Evolutionary conservation across 2,113 vertebrate species (phyloP).

Genomic region (Tapirus terrestris): DNA sequence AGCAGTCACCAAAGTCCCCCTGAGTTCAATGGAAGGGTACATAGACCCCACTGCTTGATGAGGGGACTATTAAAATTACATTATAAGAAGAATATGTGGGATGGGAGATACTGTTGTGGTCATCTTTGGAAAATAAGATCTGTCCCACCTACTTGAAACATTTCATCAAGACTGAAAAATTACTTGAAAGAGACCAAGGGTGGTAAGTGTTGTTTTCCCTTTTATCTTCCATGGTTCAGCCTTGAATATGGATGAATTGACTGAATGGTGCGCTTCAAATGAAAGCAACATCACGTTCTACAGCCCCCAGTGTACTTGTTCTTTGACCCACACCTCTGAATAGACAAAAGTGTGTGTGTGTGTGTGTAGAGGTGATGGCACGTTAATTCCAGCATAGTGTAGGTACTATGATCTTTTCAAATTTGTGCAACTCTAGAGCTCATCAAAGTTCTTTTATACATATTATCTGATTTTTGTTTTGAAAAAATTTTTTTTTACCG

Average conservation of each 20-base stretch:
- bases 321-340: neutral
- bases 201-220: neutral
- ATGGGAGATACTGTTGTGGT: neutral
- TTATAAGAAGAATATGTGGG: neutral
- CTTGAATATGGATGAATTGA: neutral
- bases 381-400: neutral
- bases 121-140: neutral
- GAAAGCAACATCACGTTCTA: neutral
- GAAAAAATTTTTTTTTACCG: too few species aligned
- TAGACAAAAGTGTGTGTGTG: neutral
- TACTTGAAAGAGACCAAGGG: neutral
- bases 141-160: neutral
- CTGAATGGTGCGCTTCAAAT: neutral
- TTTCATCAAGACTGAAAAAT: neutral
- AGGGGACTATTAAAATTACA: neutral
- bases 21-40: neutral
- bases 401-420: neutral
- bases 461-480: neutral
- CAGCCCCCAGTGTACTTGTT: neutral
- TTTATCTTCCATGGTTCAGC: neutral
- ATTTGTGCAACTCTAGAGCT: neutral
- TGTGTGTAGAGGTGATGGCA: neutral
- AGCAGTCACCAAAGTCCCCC: neutral
- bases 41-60: neutral
- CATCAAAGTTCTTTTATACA: neutral